These are phyloP conservation scores for Athetis lepigone DNA, from an alignment of 2,888 invertebrate genomes.

Conservation along the genomic window DNA sequence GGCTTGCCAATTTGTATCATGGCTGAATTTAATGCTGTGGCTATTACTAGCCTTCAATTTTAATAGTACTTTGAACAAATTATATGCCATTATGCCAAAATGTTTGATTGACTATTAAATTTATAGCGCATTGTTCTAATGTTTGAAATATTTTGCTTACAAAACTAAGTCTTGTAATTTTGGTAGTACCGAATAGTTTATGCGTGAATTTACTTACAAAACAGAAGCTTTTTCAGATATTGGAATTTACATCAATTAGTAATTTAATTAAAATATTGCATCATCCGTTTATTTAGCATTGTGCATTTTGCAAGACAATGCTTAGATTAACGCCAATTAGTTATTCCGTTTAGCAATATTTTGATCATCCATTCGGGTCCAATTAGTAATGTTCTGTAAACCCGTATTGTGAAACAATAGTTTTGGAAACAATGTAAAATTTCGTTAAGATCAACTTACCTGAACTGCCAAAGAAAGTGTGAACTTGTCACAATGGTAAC, in stretches of 20 bases:
- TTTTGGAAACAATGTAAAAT: conserved; percentile 36
- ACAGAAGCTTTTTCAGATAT: neutral
- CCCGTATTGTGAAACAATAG: conserved; percentile 21
- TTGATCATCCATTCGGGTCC: conserved; percentile 30
- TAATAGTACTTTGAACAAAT: conserved; percentile 20
- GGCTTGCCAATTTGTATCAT: conserved; percentile 3
- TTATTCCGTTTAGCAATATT: conserved; percentile 43
- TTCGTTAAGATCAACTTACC: conserved; percentile 14
- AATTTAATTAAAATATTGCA: neutral
- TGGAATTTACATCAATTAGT: neutral
- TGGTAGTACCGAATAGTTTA: neutral
- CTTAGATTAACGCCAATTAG: conserved; percentile 28
- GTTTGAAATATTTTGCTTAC: conserved; percentile 24
- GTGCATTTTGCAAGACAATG: conserved; percentile 22
- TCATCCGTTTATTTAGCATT: conserved; percentile 1
- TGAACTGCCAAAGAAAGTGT: conserved; percentile 28
- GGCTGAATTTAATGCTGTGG: conserved; percentile 1
- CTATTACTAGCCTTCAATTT: conserved; percentile 11
- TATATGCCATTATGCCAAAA: conserved; percentile 15
- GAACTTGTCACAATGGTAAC: conserved; percentile 18
- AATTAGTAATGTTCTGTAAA: conserved; percentile 44
- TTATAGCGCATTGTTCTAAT: conserved; percentile 41
- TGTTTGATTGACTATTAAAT: conserved; percentile 34
- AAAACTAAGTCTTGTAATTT: conserved; percentile 20
- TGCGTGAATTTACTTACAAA: neutral